Base-by-base conservation (phyloP, 2,888 invertebrate species). In the Rhagonycha fulva region DNA sequence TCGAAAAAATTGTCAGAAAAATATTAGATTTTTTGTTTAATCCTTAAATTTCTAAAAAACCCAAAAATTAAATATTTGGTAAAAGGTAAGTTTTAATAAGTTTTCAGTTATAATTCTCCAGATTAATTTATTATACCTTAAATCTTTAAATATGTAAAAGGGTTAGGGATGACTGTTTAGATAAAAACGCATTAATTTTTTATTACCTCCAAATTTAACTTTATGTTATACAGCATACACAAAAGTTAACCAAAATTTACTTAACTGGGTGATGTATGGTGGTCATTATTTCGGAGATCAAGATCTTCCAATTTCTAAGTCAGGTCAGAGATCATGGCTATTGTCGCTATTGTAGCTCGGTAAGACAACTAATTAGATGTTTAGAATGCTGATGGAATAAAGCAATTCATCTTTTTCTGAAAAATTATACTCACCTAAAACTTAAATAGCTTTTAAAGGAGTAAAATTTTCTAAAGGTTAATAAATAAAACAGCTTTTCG, bases 241-340 rank as follows among this genome's bases (percentile, higher is more conserved):
- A 66, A 63, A 66, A n/a, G 12, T 24, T 26, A 62, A 62, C 19
- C 14, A 62, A 62, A 19, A 66, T 24, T 63, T 78, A 80, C 76
- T 78, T 78, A 76, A 78, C 79, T 80, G 70, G 72, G 75, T 80
- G 76, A 80, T 77, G 76, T 81, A 80, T 79, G 80, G 78, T 71
- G 74, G 79, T 76, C 80, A 81, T 81, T 81, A 81, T 77, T 79
- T 73, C 68, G 76, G 74, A 78, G 76, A 78, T 78, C 77, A 72
- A 71, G 70, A 71, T 76, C 76, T 76, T 68, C 63, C 62, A 73
- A 74, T 74, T 75, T 78, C 69, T 62, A 62, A 71, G 74, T 68
- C 24, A 76, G 80, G 80, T 79, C 80, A 78, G 67, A 76, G 80
- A 77, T 78, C 80, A 72, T 9, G 61, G 66, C 76, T 74, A 78